A percentile compares a stretch with the other conserved stretches of the same genome.
phyloP scores from a whole-genome alignment of 2,113 vertebrate species.

The Lepisosteus osseus region DNA sequence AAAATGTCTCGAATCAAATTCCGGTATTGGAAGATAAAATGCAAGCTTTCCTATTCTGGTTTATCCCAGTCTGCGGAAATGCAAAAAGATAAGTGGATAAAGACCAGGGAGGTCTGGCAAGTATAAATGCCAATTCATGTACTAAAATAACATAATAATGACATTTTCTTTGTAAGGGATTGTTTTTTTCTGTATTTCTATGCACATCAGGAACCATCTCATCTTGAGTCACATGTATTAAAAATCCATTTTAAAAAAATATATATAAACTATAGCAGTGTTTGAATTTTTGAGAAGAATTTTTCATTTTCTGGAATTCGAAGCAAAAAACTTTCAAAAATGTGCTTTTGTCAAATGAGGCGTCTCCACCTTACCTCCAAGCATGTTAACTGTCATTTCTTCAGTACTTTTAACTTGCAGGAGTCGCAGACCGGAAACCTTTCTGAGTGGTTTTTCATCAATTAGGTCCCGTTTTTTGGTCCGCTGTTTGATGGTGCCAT shows the following conservation, averaged over 20 bases:
- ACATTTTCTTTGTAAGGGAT: constrained; percentile 48
- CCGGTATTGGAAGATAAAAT: constrained; percentile 36
- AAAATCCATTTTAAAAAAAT: too few relatives aligned
- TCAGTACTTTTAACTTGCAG: too few relatives aligned
- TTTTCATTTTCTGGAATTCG: too few relatives aligned
- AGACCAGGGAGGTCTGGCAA: constrained; percentile 30
- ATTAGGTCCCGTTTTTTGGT: constrained; percentile 93
- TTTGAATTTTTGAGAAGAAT: too few relatives aligned
- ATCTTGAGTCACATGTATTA: too few relatives aligned
- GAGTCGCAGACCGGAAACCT: too few relatives aligned
- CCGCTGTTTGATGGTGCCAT: constrained; percentile 97
- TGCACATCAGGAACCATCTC: constrained; percentile 52
- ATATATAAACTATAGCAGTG: too few relatives aligned
- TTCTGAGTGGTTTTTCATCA: constrained; percentile 1
- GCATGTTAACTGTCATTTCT: too few relatives aligned
- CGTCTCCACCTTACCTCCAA: too few relatives aligned
- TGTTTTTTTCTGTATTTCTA: constrained; percentile 44
- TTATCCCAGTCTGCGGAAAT: constrained; percentile 32
- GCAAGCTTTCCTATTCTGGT: constrained; percentile 16
- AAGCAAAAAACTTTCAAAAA: constrained; percentile 1
- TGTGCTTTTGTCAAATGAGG: neutral
- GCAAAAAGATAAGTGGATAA: constrained; percentile 33
- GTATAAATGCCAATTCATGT: constrained; percentile 40
- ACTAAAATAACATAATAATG: constrained; percentile 21
- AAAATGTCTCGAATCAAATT: constrained; percentile 43